Percentiles rank a stretch among this genome's conserved stretches.
These are phyloP conservation scores for Trypoxylus dichotomus DNA, from an alignment of 1,140 invertebrate species.

Conservation along the genomic window DNA sequence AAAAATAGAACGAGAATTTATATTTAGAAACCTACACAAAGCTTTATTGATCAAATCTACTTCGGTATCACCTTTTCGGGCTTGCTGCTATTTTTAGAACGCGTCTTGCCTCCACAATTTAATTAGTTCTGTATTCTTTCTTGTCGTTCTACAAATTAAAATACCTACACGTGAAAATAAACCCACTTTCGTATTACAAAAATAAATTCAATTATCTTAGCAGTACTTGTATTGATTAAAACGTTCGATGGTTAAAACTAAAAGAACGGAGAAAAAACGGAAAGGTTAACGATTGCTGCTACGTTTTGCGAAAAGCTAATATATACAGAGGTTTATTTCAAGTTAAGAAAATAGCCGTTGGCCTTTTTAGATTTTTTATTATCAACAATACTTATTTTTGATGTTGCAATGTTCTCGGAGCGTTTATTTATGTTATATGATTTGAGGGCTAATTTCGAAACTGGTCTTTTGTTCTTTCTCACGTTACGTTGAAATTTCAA, in stretches of 20 bases:
- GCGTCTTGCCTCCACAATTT: conserved; percentile 13
- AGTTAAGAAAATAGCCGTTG: too few relatives aligned
- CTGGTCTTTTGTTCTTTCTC: too few relatives aligned
- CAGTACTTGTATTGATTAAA: background rate
- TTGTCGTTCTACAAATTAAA: background rate
- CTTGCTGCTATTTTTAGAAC: conserved; percentile 18
- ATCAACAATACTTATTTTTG: too few relatives aligned
- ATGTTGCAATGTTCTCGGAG: too few relatives aligned
- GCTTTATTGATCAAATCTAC: conserved; percentile 25
- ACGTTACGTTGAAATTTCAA: too few relatives aligned
- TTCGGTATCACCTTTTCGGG: conserved; percentile 20
- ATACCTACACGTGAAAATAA: conserved; percentile 1
- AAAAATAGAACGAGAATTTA: conserved; percentile 17
- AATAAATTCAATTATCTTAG: conserved; percentile 11
- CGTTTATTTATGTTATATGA: too few relatives aligned
- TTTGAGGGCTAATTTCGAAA: too few relatives aligned
- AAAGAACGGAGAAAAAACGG: too few relatives aligned
- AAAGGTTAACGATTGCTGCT: too few relatives aligned
- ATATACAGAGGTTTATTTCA: too few relatives aligned
- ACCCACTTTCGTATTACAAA: conserved; percentile 6
- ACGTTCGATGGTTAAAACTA: background rate
- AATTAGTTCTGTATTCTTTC: conserved; percentile 3
- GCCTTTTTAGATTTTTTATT: too few relatives aligned
- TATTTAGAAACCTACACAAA: conserved; percentile 20
- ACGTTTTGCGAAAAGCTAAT: too few relatives aligned